Evolutionary conservation across 2,113 vertebrate genomes (phyloP), one percentile per base, ranked within the genome.

Genomic region (Psettodes erumei): DNA sequence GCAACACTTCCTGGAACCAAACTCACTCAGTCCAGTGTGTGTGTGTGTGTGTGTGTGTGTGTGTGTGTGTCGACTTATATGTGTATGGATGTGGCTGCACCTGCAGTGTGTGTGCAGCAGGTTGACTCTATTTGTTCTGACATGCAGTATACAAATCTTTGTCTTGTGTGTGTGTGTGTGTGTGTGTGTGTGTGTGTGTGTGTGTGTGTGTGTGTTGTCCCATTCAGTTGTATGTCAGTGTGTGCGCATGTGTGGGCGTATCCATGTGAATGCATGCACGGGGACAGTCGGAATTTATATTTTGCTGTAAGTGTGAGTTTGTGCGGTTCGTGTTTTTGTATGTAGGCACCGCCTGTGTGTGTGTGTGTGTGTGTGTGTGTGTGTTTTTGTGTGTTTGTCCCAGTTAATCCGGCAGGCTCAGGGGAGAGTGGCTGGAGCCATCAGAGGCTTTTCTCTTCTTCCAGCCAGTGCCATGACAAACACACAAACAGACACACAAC

Each of bases 381-480:
- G 48, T 75, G 45, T 75, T 47, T 83, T 18, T 66, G 64, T 76
- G 35, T 86, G 73, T 71, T 71, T 87, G 86, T 83, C 72, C 64
- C 72, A 82, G 83, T 86, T 91, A 91, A 90, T 89, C 85, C 64
- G 50, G 56, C 56, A 77, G 82, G 78, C 87, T 89, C 83, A 90
- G 64, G 80, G 78, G 75, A 90, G 77, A 86, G 84, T 82, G 80
- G 87, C 75, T 86, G 77, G 71, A 89, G 77, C 79, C 82, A 88
- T 90, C 88, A 88, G 86, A 86, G 80, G 86, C 81, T 92, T 88
- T 88, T 86, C 69, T 87, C 62, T 59, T 81, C 74, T 71, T 87
- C 66, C 77, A 74, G 73, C 37, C 80, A 68, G 43, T 38, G 37
- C 69, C 76, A 66, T 32, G 53, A 5, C 63, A 67, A 2, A 74